Conservation (phyloP, 2,888 invertebrate genomes). For the Lasioglossum malachurum region DNA sequence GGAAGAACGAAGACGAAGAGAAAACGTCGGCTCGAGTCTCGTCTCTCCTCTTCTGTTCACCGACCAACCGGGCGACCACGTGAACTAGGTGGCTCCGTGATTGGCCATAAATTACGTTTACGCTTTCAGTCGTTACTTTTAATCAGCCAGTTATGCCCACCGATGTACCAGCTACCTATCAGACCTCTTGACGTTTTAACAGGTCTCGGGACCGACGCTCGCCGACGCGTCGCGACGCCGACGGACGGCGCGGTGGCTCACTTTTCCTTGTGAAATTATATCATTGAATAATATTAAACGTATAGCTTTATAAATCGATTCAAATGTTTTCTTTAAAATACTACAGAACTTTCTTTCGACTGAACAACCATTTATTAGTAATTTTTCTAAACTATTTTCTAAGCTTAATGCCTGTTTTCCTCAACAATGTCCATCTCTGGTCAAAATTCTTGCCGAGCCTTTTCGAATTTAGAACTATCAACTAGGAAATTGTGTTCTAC, state of each 20-base stretch:
- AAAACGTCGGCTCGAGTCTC: slow-evolving; percentile 2
- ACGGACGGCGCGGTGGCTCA: neutral
- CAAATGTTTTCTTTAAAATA: too few species aligned
- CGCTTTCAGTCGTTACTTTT: slow-evolving; percentile 80
- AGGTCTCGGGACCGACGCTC: slow-evolving; percentile 29
- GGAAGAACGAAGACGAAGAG: slow-evolving; percentile 8
- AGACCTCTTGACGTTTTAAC: slow-evolving; percentile 70
- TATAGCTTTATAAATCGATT: too few species aligned
- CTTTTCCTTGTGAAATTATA: slow-evolving; percentile 1
- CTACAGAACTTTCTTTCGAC: too few species aligned
- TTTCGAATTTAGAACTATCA: neutral
- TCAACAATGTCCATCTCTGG: neutral
- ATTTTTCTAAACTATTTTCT: neutral
- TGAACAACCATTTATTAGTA: neutral
- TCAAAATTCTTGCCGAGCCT: neutral
- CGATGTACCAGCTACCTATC: slow-evolving; percentile 70
- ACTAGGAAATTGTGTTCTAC: neutral
- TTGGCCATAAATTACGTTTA: slow-evolving; percentile 83
- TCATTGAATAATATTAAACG: too few species aligned
- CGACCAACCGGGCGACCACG: slow-evolving; percentile 41
- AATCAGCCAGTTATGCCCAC: slow-evolving; percentile 81
- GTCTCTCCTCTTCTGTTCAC: slow-evolving; percentile 7
- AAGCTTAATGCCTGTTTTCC: neutral
- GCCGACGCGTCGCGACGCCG: slow-evolving; percentile 1
- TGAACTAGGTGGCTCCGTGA: slow-evolving; percentile 72